A percentile compares a stretch with the other conserved stretches of the same genome.
phyloP scores from a whole-genome alignment of 64 coral and sea anemone species.

The Montipora efflorescens region DNA sequence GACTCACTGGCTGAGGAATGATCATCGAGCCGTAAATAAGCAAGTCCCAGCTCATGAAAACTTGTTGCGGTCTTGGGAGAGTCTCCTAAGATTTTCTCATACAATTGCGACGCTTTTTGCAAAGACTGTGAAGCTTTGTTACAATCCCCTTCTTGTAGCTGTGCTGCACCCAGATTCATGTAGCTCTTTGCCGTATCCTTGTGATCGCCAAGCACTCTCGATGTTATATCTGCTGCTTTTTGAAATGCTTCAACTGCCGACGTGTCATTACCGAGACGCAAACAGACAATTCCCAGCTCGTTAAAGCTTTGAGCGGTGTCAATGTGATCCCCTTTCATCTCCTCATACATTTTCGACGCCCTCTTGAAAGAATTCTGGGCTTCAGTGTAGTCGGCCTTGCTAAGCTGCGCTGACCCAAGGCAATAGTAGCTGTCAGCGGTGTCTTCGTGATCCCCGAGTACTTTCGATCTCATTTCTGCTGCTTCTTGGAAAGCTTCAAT shows the following conservation, averaged over 20 bases:
- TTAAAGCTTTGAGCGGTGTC: background rate
- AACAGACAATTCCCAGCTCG: background rate
- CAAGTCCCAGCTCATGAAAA: background rate
- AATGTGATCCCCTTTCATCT: background rate
- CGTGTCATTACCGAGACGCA: background rate
- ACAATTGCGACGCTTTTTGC: background rate
- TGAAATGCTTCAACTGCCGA: background rate
- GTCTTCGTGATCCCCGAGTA: background rate
- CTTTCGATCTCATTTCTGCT: background rate
- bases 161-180: background rate
- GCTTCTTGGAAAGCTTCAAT: background rate
- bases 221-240: background rate
- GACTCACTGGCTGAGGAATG: background rate
- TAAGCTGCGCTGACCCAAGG: background rate
- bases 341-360: background rate
- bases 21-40: background rate
- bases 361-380: background rate
- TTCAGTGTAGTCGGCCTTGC: background rate
- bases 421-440: background rate
- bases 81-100: background rate
- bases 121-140: background rate
- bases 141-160: background rate
- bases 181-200: background rate
- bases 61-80: background rate
- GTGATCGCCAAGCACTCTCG: background rate